These are phyloP conservation scores for Saccostrea echinata DNA, from an alignment of 1,140 invertebrate genomes.

Conservation along the genomic window DNA sequence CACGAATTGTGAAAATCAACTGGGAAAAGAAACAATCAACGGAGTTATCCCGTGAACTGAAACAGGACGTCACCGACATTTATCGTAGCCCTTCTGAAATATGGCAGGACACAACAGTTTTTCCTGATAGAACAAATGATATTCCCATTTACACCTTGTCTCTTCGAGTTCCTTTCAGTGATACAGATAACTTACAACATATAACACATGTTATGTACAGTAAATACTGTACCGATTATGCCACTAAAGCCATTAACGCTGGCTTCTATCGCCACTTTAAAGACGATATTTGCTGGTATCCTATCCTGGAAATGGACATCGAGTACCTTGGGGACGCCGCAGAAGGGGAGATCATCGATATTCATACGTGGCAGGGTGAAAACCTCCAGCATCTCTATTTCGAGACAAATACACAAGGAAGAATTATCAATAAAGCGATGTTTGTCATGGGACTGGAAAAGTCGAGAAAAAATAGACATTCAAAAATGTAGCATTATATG, in stretches of 20 bases:
- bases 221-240: constrained; percentile 54
- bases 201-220: constrained; percentile 41
- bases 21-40: background rate
- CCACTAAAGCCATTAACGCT: constrained; percentile 34
- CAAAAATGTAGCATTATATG: background rate
- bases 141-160: background rate
- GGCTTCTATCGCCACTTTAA: constrained; percentile 44
- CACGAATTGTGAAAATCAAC: background rate
- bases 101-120: background rate
- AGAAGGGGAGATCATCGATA: constrained; percentile 29
- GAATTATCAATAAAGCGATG: background rate
- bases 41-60: background rate
- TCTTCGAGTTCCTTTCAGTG: background rate
- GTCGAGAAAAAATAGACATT: constrained; percentile 24
- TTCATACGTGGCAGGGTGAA: constrained; percentile 51
- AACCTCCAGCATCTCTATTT: background rate
- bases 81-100: background rate
- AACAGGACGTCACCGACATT: background rate
- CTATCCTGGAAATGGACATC: constrained; percentile 18
- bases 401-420: background rate
- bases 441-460: constrained; percentile 15
- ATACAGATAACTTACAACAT: background rate
- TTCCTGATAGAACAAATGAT: background rate
- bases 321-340: constrained; percentile 42
- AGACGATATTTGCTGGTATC: constrained; percentile 52